phyloP scores from a whole-genome alignment of 2,797 vertebrate genomes.

The Manis crassicaudata region DNA sequence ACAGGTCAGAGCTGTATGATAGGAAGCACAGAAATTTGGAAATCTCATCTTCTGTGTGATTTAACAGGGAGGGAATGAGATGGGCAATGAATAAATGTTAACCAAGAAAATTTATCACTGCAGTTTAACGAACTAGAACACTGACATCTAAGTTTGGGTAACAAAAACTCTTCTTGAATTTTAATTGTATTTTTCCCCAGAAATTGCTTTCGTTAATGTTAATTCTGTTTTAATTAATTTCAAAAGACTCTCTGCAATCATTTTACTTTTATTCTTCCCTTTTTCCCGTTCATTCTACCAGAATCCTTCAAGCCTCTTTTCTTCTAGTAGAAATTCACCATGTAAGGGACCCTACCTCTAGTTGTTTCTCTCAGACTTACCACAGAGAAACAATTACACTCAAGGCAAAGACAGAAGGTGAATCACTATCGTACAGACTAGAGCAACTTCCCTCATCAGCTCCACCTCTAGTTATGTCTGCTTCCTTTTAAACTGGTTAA shows the following conservation, averaged over 20 bases:
- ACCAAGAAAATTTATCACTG: not conserved
- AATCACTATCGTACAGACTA: not conserved
- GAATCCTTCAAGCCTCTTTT: not conserved
- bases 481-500: not conserved
- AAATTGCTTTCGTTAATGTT: not conserved
- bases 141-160: not conserved
- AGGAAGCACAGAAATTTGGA: not conserved
- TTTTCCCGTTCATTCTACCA: not conserved
- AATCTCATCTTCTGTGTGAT: not conserved
- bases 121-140: not conserved
- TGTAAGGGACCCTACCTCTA: not conserved
- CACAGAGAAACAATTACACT: not conserved
- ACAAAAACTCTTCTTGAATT: not conserved
- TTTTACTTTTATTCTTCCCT: not conserved
- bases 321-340: not conserved
- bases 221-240: slow-evolving; percentile 15
- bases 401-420: not conserved
- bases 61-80: not conserved
- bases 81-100: not conserved
- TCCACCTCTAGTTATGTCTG: not conserved
- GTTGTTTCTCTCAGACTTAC: not conserved
- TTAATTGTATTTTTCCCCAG: not conserved
- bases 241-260: not conserved
- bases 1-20: not conserved
- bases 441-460: not conserved